Evolutionary conservation across 1,140 invertebrate genomes (phyloP).

Genomic region (Sycophaga agraensis): DNA sequence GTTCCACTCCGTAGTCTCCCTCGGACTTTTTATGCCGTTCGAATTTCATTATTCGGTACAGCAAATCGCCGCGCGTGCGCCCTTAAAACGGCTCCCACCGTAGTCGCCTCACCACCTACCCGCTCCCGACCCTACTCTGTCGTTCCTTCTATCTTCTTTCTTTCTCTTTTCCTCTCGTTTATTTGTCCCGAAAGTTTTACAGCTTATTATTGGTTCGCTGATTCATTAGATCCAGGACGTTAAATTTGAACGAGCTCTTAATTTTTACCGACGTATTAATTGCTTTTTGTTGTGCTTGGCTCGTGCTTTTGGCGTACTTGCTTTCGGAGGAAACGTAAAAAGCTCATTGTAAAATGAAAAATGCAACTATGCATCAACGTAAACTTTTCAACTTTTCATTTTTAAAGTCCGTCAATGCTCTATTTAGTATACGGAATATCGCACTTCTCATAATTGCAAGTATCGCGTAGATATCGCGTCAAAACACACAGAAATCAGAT

Average conservation of each 20-base stretch:
- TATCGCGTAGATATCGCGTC: too few relatives aligned
- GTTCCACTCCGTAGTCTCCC: background rate
- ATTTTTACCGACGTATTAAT: background rate
- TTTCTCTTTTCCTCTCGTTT: background rate
- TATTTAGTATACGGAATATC: too few relatives aligned
- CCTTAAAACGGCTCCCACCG: slow-evolving; percentile 8
- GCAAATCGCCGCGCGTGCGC: background rate
- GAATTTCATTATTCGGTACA: slow-evolving; percentile 16
- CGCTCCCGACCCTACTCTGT: too few relatives aligned
- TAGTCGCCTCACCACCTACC: too few relatives aligned
- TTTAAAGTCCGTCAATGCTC: too few relatives aligned
- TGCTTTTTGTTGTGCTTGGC: slow-evolving; percentile 1
- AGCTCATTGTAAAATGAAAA: background rate
- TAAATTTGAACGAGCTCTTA: slow-evolving; percentile 9
- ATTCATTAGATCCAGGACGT: background rate
- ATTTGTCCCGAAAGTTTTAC: background rate
- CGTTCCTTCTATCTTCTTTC: background rate
- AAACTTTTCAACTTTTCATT: too few relatives aligned
- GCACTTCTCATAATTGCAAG: too few relatives aligned
- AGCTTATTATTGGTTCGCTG: background rate
- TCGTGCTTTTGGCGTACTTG: too few relatives aligned
- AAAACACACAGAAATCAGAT: too few relatives aligned
- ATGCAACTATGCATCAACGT: background rate
- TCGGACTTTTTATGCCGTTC: slow-evolving; percentile 5
- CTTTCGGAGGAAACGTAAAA: background rate